phyloP scores from a whole-genome alignment of 2,888 invertebrate genomes.

The Amphiduros pacificus region DNA sequence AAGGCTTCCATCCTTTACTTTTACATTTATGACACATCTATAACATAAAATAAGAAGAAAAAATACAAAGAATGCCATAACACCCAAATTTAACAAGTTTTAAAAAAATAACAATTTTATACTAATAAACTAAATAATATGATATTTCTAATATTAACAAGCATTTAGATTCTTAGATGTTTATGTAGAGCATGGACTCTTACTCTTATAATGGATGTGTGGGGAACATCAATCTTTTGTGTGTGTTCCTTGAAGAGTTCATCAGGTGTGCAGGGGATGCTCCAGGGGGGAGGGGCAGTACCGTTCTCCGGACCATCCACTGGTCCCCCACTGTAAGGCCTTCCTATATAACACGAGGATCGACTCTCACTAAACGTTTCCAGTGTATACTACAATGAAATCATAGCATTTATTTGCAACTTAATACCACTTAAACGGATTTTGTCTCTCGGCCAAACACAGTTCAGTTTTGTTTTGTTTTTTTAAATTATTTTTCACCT shows the following conservation, averaged over 20 bases:
- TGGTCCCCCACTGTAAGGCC: conserved; percentile 59
- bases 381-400: conserved; percentile 60
- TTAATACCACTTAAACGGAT: background rate
- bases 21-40: conserved; percentile 57
- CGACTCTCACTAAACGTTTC: conserved; percentile 63
- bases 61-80: too few relatives aligned
- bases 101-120: too few relatives aligned
- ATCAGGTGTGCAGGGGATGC: conserved; percentile 58
- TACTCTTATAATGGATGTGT: conserved; percentile 62
- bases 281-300: conserved; percentile 59
- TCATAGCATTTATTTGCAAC: background rate
- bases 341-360: conserved; percentile 61
- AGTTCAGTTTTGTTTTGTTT: background rate
- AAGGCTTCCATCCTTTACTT: conserved; percentile 62
- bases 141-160: too few relatives aligned
- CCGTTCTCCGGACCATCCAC: conserved; percentile 57
- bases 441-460: background rate
- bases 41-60: too few relatives aligned
- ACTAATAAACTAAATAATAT: too few relatives aligned
- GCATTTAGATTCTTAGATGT: too few relatives aligned
- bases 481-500: background rate
- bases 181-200: too few relatives aligned
- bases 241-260: conserved; percentile 60
- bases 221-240: conserved; percentile 62
- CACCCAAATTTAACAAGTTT: too few relatives aligned